These are phyloP conservation scores for Psettodes erumei DNA, from an alignment of 2,113 vertebrate genomes.

Conservation along the genomic window DNA sequence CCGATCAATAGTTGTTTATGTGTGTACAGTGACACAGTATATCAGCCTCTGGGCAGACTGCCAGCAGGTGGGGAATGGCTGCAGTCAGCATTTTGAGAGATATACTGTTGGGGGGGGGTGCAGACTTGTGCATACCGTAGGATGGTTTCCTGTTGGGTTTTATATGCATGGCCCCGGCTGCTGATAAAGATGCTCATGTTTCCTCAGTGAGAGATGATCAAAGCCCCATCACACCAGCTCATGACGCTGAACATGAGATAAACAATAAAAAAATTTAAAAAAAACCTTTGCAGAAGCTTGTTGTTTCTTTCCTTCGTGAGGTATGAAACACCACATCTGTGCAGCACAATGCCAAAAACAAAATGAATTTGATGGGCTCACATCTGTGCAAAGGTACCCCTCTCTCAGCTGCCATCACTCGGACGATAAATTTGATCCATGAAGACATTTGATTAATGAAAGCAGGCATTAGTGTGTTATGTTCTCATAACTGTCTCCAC, in stretches of 20 bases:
- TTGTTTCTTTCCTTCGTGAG: background rate
- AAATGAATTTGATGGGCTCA: slow-evolving; percentile 14
- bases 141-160: background rate
- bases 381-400: slow-evolving; percentile 11
- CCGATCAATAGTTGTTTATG: slow-evolving; percentile 79
- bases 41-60: slow-evolving; percentile 66
- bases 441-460: slow-evolving; percentile 34
- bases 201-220: slow-evolving; percentile 1
- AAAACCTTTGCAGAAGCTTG: background rate
- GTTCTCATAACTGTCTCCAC: slow-evolving; percentile 10
- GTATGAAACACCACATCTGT: slow-evolving; percentile 7
- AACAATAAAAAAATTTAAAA: background rate
- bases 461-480: slow-evolving; percentile 25
- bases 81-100: slow-evolving; percentile 73
- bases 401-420: background rate
- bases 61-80: slow-evolving; percentile 60
- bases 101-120: background rate
- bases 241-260: slow-evolving; percentile 9
- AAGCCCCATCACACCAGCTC: background rate
- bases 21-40: slow-evolving; percentile 64
- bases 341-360: slow-evolving; percentile 12
- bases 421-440: slow-evolving; percentile 23
- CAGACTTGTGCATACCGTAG: too few species aligned
- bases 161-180: background rate
- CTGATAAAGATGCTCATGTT: background rate